phyloP scores from a whole-genome alignment of 2,113 vertebrate genomes.

The Cynocephalus volans region DNA sequence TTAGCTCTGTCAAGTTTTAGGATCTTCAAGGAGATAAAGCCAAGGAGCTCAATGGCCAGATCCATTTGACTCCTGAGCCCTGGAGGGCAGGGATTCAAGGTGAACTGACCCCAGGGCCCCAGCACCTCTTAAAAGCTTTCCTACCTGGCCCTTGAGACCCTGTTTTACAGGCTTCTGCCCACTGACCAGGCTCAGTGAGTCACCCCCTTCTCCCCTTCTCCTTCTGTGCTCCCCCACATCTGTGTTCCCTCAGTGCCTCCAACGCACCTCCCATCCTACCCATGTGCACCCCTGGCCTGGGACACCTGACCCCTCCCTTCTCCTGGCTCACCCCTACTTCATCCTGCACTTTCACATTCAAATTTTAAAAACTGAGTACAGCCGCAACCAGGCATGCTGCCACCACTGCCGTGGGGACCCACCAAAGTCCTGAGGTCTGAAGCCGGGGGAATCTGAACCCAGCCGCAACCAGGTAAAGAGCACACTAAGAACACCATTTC shows the following conservation, averaged over 20 bases:
- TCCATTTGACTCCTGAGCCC: background rate
- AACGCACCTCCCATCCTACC: background rate
- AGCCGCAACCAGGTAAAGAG: too few species aligned
- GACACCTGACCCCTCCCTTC: background rate
- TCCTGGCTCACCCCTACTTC: background rate
- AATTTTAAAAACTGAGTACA: constrained; percentile 25
- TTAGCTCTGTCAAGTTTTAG: constrained; percentile 55
- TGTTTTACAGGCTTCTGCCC: background rate
- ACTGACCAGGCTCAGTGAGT: background rate
- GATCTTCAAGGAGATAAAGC: constrained; percentile 9
- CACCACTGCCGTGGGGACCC: too few species aligned
- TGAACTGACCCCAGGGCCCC: background rate
- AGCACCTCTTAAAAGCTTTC: background rate
- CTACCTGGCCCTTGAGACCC: background rate
- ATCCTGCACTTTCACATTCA: background rate
- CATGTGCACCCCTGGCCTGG: background rate
- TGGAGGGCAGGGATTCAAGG: background rate
- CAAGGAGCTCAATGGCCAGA: background rate
- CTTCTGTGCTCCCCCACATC: background rate
- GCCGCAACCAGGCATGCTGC: too few species aligned
- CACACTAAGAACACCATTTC: too few species aligned
- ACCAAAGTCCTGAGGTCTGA: too few species aligned
- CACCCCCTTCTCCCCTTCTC: background rate
- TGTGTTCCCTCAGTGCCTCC: background rate
- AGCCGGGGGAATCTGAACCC: too few species aligned